A percentile compares a stretch with the other conserved stretches of the same genome.
phyloP scores from a whole-genome alignment of 1,140 invertebrate species.

The Ceratina calcarata region DNA sequence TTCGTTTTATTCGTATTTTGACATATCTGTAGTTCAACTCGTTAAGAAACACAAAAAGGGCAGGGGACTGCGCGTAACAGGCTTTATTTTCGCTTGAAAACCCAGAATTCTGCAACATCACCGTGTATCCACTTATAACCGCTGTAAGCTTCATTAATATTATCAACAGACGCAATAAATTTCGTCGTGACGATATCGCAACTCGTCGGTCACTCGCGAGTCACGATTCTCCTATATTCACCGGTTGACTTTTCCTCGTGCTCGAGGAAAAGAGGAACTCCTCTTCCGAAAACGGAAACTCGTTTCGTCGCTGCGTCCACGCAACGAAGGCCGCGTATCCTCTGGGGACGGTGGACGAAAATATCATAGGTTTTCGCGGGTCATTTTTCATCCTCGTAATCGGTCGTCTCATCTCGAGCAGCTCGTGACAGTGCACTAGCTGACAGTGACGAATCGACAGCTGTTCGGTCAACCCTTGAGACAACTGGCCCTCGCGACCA shows the following conservation, averaged over 20 bases:
- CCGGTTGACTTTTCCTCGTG: conserved; percentile 8
- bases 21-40: too few species aligned
- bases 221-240: neutral
- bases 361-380: conserved; percentile 69
- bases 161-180: conserved; percentile 8
- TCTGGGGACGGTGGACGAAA: conserved; percentile 48
- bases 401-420: conserved; percentile 68
- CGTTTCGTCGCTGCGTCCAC: conserved; percentile 27
- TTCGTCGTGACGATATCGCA: neutral
- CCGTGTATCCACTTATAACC: neutral
- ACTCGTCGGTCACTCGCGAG: neutral
- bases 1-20: too few species aligned
- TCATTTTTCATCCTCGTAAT: conserved; percentile 73
- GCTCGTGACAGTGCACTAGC: conserved; percentile 69
- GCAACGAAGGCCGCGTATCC: conserved; percentile 26
- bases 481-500: conserved; percentile 59
- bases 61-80: neutral
- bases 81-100: neutral
- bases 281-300: conserved; percentile 10
- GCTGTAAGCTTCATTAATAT: conserved; percentile 16
- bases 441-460: conserved; percentile 76
- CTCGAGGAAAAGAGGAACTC: neutral
- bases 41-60: neutral
- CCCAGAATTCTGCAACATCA: neutral
- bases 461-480: conserved; percentile 67